Conservation (phyloP, 2,113 vertebrate genomes). For the Semicossyphus pulcher region DNA sequence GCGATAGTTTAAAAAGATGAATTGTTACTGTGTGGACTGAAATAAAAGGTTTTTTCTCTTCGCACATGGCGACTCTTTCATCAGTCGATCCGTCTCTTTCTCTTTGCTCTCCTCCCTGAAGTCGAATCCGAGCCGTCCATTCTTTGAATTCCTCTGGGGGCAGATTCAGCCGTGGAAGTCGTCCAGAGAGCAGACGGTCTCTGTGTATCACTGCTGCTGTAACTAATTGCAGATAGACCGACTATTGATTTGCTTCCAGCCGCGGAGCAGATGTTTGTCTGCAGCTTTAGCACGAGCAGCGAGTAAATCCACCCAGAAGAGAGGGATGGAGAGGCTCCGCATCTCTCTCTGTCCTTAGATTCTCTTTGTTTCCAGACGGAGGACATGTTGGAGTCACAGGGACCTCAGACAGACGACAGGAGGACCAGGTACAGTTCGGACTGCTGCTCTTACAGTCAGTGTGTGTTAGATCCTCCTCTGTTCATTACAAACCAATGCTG, state of each 20-base stretch:
- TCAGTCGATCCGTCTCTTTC: not conserved
- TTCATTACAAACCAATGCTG: too few species aligned
- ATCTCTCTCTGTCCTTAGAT: too few species aligned
- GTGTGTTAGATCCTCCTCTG: too few species aligned
- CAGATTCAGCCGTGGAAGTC: not conserved
- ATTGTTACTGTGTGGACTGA: too few species aligned
- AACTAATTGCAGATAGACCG: conserved; percentile 54
- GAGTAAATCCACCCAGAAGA: conserved; percentile 19
- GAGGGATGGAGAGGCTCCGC: conserved; percentile 6
- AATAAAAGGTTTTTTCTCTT: not conserved
- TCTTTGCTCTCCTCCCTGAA: not conserved
- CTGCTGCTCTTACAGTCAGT: too few species aligned
- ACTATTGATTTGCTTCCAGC: conserved; percentile 48
- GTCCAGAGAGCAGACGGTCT: conserved; percentile 7
- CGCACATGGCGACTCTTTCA: not conserved
- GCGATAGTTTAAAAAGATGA: not conserved
- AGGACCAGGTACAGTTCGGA: too few species aligned
- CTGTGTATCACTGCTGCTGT: conserved; percentile 33
- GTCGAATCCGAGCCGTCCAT: not conserved
- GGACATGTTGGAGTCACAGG: too few species aligned
- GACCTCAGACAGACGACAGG: too few species aligned
- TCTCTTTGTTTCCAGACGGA: too few species aligned
- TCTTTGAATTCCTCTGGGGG: not conserved
- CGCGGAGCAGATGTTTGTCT: conserved; percentile 44
- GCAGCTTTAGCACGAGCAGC: conserved; percentile 31